A percentile compares a stretch with the other conserved stretches of the same genome.
Evolutionary conservation across 2,888 invertebrate species (phyloP).

Genomic region (Caradrina kadenii): DNA sequence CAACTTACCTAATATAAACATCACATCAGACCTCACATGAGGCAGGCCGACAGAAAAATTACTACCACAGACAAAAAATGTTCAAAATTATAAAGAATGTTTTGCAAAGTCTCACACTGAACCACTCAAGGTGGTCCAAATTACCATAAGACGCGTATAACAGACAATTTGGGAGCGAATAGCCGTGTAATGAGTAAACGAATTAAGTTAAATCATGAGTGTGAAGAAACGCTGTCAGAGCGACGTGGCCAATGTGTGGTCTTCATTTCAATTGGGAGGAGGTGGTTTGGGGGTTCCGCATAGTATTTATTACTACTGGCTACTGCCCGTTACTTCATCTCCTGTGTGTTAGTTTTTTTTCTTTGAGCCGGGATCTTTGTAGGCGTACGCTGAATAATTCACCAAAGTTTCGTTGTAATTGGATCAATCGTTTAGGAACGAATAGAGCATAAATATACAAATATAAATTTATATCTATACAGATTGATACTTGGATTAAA

Average conservation of each 20-base stretch:
- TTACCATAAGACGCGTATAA: constrained; percentile 60
- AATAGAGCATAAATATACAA: no score
- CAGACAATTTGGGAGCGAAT: constrained; percentile 60
- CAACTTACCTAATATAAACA: constrained; percentile 25
- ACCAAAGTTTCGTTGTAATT: no score
- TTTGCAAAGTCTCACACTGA: constrained; percentile 46
- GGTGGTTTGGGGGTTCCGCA: constrained; percentile 28
- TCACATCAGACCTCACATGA: constrained; percentile 7
- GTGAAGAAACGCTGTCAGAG: constrained; percentile 55
- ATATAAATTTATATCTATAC: no score
- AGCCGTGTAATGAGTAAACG: constrained; percentile 62
- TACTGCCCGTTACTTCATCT: no score
- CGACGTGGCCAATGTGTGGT: constrained; percentile 61
- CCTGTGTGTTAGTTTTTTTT: no score
- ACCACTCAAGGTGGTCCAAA: constrained; percentile 59
- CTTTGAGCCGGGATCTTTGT: no score
- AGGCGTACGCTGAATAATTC: no score
- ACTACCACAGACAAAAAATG: constrained; percentile 6
- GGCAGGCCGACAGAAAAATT: constrained; percentile 32
- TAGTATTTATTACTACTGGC: background rate
- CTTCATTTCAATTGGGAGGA: constrained; percentile 47
- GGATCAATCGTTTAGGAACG: no score
- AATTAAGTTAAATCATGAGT: constrained; percentile 59
- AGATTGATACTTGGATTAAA: no score
- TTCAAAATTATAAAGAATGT: constrained; percentile 26